phyloP scores from a whole-genome alignment of 2,797 vertebrate genomes.

The Erithacus rubecula region DNA sequence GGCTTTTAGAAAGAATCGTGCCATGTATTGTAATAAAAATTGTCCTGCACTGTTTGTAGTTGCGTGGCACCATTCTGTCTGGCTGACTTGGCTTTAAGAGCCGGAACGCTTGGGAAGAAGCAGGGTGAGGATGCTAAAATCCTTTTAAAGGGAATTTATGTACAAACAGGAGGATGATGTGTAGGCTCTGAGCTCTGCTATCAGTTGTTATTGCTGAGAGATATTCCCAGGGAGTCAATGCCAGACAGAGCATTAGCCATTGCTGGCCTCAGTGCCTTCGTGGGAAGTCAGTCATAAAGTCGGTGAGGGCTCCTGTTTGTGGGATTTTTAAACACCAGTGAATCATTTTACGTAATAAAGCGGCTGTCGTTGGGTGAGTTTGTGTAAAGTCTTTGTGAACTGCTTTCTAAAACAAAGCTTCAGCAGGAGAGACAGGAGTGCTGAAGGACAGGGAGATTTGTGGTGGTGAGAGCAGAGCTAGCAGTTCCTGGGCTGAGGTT shows the following conservation, averaged over 20 bases:
- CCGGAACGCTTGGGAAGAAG: slow-evolving; percentile 24
- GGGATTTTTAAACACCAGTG: slow-evolving; percentile 53
- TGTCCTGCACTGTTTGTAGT: slow-evolving; percentile 45
- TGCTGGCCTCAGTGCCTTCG: slow-evolving; percentile 23
- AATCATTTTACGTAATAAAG: slow-evolving; percentile 30
- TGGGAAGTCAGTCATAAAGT: slow-evolving; percentile 57
- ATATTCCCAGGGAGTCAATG: slow-evolving; percentile 33
- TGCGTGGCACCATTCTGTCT: slow-evolving; percentile 52
- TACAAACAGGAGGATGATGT: slow-evolving; percentile 56
- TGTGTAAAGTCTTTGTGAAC: slow-evolving; percentile 11
- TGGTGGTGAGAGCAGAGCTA: not conserved
- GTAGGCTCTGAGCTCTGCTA: slow-evolving; percentile 47
- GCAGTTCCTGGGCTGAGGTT: not conserved
- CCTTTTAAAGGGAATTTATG: slow-evolving; percentile 64
- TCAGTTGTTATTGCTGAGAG: slow-evolving; percentile 68
- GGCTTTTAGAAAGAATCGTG: slow-evolving; percentile 48
- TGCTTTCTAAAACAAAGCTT: not conserved
- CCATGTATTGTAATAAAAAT: slow-evolving; percentile 62
- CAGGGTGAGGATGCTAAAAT: slow-evolving; percentile 40
- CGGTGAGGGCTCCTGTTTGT: slow-evolving; percentile 30
- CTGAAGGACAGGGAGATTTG: not conserved
- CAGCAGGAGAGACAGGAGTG: not conserved
- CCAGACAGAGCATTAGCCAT: slow-evolving; percentile 59
- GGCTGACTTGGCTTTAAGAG: slow-evolving; percentile 37
- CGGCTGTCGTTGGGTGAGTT: not conserved